phyloP scores from a whole-genome alignment of 2,113 vertebrate genomes.

The Pangasianodon hypophthalmus region DNA sequence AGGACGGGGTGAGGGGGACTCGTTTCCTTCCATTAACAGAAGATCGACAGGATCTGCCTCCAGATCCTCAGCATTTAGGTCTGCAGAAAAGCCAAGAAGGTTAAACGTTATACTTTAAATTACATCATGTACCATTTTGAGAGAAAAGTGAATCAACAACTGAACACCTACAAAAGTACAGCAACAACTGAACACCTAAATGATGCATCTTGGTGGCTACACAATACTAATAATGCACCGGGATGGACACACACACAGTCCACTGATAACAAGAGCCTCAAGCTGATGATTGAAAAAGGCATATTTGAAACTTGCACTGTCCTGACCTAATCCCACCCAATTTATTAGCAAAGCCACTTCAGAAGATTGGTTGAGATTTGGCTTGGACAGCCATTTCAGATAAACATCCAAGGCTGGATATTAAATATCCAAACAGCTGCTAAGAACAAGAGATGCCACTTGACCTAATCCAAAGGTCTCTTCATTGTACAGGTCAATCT shows the following conservation, averaged over 20 bases:
- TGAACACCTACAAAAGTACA: neutral
- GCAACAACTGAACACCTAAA: neutral
- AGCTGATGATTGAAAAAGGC: neutral
- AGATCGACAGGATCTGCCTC: constrained; percentile 42
- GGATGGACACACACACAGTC: neutral
- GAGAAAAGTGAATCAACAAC: neutral
- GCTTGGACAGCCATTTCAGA: neutral
- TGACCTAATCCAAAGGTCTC: constrained; percentile 84
- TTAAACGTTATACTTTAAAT: neutral
- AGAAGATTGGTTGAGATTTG: neutral
- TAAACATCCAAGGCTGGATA: neutral
- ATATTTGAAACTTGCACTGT: too few relatives aligned
- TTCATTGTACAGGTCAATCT: constrained; percentile 83
- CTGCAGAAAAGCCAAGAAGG: constrained; percentile 42
- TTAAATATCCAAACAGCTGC: neutral
- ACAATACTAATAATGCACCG: neutral
- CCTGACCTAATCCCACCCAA: neutral
- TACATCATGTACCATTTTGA: neutral
- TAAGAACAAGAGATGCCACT: neutral
- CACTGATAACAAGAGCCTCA: neutral
- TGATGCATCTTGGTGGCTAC: neutral
- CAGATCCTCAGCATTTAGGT: constrained; percentile 53
- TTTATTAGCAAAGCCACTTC: neutral
- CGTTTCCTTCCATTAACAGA: constrained; percentile 53
- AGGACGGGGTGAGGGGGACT: constrained; percentile 43